Conservation (phyloP, 2,797 vertebrate species). For the Arrhamphus sclerolepis region DNA sequence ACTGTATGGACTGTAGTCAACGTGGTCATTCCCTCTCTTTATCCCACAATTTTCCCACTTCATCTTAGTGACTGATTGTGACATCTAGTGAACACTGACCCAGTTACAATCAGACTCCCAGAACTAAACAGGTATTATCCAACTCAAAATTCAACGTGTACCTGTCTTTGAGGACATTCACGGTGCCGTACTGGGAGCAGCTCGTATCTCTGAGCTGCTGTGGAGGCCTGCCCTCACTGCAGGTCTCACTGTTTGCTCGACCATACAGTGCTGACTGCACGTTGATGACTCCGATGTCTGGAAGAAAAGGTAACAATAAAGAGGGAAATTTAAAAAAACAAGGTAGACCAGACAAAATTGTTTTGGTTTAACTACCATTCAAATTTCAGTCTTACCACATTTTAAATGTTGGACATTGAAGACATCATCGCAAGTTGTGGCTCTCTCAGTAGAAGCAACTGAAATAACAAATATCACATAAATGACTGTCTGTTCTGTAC, state of each 20-base stretch:
- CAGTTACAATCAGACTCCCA: too few species aligned
- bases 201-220: not conserved
- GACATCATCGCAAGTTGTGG: conserved; percentile 35
- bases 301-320: not conserved
- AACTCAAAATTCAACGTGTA: not conserved
- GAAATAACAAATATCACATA: not conserved
- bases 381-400: conserved; percentile 55
- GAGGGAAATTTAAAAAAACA: too few species aligned
- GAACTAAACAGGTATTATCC: not conserved
- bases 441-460: conserved; percentile 21
- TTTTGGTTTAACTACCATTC: not conserved
- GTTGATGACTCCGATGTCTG: conserved; percentile 53
- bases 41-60: too few species aligned
- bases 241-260: conserved; percentile 40
- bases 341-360: too few species aligned
- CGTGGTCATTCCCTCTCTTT: too few species aligned
- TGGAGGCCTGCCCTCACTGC: conserved; percentile 13
- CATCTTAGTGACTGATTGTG: too few species aligned
- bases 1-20: too few species aligned
- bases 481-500: not conserved
- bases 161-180: conserved; percentile 21
- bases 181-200: not conserved
- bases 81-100: too few species aligned
- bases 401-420: conserved; percentile 39
- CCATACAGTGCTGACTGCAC: conserved; percentile 51